These are phyloP conservation scores for Thomomys bottae DNA, from an alignment of 2,113 vertebrate genomes.

Conservation along the genomic window DNA sequence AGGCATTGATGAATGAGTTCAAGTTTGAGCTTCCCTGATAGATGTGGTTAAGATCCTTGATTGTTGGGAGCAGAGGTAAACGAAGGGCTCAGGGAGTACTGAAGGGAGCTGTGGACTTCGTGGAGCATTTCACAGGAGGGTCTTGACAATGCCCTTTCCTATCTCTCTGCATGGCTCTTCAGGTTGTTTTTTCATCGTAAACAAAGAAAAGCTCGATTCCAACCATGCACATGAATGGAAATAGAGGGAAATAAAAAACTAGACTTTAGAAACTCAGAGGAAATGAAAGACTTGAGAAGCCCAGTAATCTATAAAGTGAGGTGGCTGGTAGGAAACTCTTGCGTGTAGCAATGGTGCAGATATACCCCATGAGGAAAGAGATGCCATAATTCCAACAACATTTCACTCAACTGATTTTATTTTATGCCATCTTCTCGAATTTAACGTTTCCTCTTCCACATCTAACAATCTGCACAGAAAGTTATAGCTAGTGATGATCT, in stretches of 20 bases:
- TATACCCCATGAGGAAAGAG: neutral
- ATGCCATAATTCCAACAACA: accelerated
- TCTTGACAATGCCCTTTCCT: neutral
- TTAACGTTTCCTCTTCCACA: neutral
- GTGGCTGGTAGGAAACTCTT: neutral
- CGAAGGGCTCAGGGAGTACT: neutral
- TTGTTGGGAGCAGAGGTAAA: neutral
- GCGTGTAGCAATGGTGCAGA: neutral
- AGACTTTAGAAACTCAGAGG: neutral
- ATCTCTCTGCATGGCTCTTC: neutral
- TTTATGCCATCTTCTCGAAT: neutral
- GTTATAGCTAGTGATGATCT: neutral
- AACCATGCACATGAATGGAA: neutral
- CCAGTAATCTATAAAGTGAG: neutral
- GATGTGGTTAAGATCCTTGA: neutral
- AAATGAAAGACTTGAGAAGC: neutral
- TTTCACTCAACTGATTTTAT: neutral
- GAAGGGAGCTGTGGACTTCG: neutral
- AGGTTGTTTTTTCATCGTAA: neutral
- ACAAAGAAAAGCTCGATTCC: slow-evolving; percentile 17
- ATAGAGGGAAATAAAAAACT: neutral
- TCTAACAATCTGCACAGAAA: neutral
- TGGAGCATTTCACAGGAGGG: neutral
- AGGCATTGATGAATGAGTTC: neutral
- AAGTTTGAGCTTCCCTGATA: neutral